phyloP scores from a whole-genome alignment of 2,888 invertebrate genomes.

The Drosophila pseudotakahashii region DNA sequence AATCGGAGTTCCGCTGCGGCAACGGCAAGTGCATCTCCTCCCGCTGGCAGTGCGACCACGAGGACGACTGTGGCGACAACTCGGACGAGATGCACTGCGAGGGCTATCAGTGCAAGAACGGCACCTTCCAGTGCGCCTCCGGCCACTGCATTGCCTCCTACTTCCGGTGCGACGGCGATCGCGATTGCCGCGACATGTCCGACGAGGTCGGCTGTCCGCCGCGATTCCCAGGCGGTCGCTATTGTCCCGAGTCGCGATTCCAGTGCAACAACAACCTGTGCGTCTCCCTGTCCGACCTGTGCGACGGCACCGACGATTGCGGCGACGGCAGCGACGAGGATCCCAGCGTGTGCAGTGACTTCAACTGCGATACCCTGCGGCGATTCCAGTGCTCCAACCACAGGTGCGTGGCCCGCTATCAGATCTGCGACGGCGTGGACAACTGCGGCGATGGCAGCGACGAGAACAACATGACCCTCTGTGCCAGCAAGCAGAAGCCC shows the following conservation, averaged over 20 bases:
- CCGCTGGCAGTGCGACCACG: conserved; percentile 97
- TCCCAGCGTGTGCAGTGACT: conserved; percentile 91
- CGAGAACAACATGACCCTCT: conserved; percentile 97
- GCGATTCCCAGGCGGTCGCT: conserved; percentile 93
- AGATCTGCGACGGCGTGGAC: conserved; percentile 95
- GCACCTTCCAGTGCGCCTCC: conserved; percentile 95
- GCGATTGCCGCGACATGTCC: conserved; percentile 94
- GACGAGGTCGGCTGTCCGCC: conserved; percentile 96
- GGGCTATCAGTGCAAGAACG: conserved; percentile 93
- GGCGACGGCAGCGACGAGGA: conserved; percentile 96
- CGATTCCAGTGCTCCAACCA: conserved; percentile 96
- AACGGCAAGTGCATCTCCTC: conserved; percentile 96
- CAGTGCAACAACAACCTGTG: conserved; percentile 97
- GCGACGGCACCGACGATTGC: conserved; percentile 97
- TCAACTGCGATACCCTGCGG: conserved; percentile 92
- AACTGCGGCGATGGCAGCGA: conserved; percentile 98
- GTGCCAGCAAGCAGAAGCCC: conserved; percentile 90
- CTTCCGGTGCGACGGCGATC: conserved; percentile 94
- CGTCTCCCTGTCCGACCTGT: conserved; percentile 94
- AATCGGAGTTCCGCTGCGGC: conserved; percentile 94
- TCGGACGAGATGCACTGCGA: conserved; percentile 94
- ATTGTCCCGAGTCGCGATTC: conserved; percentile 95
- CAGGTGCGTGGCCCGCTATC: conserved; percentile 93
- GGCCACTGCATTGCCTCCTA: conserved; percentile 96
- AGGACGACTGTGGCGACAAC: conserved; percentile 98